phyloP scores from a whole-genome alignment of 2,888 invertebrate species.

The Malthinus flaveolus region DNA sequence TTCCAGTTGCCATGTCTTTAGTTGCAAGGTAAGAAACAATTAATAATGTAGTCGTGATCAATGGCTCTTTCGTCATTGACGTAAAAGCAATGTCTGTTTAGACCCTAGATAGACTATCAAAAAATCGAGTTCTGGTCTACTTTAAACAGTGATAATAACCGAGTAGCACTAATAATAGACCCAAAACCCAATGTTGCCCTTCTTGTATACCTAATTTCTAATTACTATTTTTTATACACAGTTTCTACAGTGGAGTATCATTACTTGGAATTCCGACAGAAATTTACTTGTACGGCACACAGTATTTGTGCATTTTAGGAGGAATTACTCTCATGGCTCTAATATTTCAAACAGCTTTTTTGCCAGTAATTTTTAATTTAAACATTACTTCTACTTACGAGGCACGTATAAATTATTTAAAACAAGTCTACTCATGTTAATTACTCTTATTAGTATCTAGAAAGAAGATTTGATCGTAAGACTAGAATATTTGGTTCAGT shows the following conservation, averaged over 20 bases:
- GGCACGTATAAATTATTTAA: constrained; percentile 55
- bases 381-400: constrained; percentile 58
- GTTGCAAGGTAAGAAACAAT: constrained; percentile 81
- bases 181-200: too few relatives aligned
- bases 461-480: constrained; percentile 69
- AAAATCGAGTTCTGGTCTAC: too few relatives aligned
- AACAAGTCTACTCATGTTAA: neutral
- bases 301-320: neutral
- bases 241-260: neutral
- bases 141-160: too few relatives aligned
- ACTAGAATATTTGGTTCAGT: constrained; percentile 71
- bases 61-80: too few relatives aligned
- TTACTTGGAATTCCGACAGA: constrained; percentile 1
- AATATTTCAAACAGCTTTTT: neutral
- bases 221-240: too few relatives aligned
- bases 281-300: neutral
- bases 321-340: neutral
- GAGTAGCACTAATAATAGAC: too few relatives aligned
- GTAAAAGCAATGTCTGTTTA: too few relatives aligned
- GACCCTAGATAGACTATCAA: too few relatives aligned
- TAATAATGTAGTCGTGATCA: too few relatives aligned
- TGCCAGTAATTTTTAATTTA: neutral
- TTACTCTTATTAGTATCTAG: constrained; percentile 67
- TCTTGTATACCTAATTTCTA: too few relatives aligned
- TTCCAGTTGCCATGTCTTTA: constrained; percentile 83